Evolutionary conservation across 1,140 invertebrate species (phyloP).

Genomic region (Anadara kagoshimensis): DNA sequence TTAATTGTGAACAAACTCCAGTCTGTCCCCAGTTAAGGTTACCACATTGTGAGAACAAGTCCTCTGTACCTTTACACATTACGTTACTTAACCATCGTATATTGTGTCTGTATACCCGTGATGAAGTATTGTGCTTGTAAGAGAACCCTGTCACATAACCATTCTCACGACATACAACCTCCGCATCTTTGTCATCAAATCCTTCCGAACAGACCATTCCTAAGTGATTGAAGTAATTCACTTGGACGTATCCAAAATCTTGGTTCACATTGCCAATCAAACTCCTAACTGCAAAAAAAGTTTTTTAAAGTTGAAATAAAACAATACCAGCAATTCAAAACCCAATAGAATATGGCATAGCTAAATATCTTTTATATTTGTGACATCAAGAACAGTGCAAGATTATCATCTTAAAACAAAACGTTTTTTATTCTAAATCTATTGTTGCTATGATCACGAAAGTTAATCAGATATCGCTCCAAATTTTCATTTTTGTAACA

Average conservation of each 20-base stretch:
- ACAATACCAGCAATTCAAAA: too few species aligned
- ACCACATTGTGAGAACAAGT: slow-evolving; percentile 17
- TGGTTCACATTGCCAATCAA: too few species aligned
- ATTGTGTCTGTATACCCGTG: not conserved
- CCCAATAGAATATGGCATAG: too few species aligned
- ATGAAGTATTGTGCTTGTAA: slow-evolving; percentile 1
- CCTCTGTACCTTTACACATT: slow-evolving; percentile 20
- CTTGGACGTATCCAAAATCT: not conserved
- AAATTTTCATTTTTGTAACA: too few species aligned
- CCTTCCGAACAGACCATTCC: slow-evolving; percentile 58
- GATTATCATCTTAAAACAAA: too few species aligned
- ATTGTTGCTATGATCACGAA: too few species aligned
- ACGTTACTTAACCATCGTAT: slow-evolving; percentile 18
- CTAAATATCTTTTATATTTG: too few species aligned
- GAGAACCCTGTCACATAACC: slow-evolving; percentile 28
- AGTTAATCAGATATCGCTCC: too few species aligned
- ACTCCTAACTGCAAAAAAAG: too few species aligned
- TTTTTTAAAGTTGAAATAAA: too few species aligned
- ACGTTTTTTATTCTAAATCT: too few species aligned
- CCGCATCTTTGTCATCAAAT: slow-evolving; percentile 61
- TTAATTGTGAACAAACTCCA: slow-evolving; percentile 7
- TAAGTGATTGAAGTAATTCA: slow-evolving; percentile 3
- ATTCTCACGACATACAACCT: slow-evolving; percentile 59
- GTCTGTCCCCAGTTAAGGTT: slow-evolving; percentile 11
- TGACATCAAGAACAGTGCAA: too few species aligned